Percentiles rank a stretch among this genome's conserved stretches.
These are phyloP conservation scores for Pelecanus crispus DNA, from an alignment of 2,113 vertebrate species.

Conservation along the genomic window DNA sequence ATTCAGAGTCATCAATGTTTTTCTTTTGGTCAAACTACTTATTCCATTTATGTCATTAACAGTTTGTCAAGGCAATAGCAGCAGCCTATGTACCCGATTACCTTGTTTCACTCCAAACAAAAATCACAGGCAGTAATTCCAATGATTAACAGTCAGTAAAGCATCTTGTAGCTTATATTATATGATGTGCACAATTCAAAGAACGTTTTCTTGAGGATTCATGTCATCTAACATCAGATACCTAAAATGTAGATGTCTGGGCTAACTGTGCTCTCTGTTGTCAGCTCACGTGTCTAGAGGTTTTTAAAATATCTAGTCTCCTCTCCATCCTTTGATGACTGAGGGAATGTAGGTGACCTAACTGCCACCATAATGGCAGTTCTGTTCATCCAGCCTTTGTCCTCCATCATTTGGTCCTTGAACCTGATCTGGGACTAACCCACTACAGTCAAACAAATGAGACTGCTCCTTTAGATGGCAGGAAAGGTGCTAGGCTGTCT, in stretches of 20 bases:
- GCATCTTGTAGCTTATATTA: background rate
- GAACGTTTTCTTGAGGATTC: background rate
- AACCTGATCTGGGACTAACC: background rate
- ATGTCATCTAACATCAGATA: background rate
- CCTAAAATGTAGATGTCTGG: background rate
- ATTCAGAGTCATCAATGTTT: background rate
- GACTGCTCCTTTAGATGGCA: background rate
- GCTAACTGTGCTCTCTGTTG: background rate
- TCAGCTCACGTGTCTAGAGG: background rate
- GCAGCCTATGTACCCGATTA: background rate
- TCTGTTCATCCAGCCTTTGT: background rate
- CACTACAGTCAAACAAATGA: background rate
- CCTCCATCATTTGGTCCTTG: background rate
- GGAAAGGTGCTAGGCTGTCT: background rate
- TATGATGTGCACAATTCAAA: background rate
- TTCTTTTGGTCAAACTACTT: background rate
- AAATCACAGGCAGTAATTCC: background rate
- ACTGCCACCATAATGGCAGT: background rate
- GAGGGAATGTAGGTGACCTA: background rate
- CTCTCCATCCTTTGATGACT: background rate
- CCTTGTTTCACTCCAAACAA: background rate
- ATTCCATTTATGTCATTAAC: background rate
- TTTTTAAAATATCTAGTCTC: background rate
- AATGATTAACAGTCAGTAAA: background rate
- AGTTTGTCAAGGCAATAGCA: background rate